Percentiles rank a stretch among this genome's conserved stretches.
Conservation (phyloP, 2,113 vertebrate genomes). For the Rhea americana region DNA sequence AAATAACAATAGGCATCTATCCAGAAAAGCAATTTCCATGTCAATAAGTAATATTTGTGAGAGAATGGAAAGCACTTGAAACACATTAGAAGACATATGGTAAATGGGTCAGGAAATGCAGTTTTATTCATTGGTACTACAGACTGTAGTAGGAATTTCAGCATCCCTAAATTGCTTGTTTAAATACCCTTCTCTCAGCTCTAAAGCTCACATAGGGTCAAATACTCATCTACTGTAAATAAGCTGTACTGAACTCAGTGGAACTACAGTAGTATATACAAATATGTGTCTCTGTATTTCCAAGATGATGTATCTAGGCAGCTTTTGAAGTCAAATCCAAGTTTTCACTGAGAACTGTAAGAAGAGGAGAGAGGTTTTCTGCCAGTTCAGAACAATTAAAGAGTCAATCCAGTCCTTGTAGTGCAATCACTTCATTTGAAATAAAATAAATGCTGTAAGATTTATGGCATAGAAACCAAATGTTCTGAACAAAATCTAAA, state of each 20-base stretch:
- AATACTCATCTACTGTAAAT: not conserved
- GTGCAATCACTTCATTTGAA: not conserved
- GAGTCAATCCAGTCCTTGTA: not conserved
- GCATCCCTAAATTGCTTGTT: not conserved
- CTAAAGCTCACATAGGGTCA: not conserved
- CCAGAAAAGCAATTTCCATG: slow-evolving; percentile 16
- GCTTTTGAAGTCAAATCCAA: not conserved
- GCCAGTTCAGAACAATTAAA: not conserved
- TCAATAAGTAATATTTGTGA: slow-evolving; percentile 12
- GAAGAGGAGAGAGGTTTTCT: not conserved
- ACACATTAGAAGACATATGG: not conserved
- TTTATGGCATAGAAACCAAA: not conserved
- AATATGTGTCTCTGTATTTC: not conserved
- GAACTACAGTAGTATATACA: not conserved
- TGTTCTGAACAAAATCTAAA: not conserved
- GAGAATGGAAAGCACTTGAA: slow-evolving; percentile 13
- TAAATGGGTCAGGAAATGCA: not conserved
- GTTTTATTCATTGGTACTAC: not conserved
- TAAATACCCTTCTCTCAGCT: not conserved
- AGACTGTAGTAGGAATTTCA: not conserved
- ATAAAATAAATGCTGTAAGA: not conserved
- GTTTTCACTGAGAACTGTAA: not conserved
- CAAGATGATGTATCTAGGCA: not conserved
- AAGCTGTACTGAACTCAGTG: not conserved
- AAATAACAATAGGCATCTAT: slow-evolving; percentile 2